Evolutionary conservation across 2,113 vertebrate genomes (phyloP).

Genomic region (Picathartes gymnocephalus): DNA sequence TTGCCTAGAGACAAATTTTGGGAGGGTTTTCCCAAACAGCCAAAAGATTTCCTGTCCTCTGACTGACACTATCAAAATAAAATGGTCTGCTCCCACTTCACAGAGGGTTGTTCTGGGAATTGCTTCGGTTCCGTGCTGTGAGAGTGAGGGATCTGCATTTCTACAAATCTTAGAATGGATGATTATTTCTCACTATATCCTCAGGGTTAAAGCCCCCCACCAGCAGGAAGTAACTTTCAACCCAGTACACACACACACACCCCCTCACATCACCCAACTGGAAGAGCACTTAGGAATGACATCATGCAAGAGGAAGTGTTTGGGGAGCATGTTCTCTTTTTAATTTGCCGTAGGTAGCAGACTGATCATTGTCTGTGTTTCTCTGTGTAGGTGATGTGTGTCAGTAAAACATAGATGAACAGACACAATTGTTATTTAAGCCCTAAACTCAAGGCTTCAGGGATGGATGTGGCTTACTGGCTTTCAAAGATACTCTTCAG

Average conservation of each 20-base stretch:
- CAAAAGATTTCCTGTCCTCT: not conserved
- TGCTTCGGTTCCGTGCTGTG: not conserved
- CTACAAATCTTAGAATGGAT: not conserved
- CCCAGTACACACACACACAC: fast-evolving
- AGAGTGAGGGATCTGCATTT: not conserved
- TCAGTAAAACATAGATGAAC: not conserved
- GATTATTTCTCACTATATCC: not conserved
- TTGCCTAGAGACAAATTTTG: not conserved
- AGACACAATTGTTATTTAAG: not conserved
- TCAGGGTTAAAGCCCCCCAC: not conserved
- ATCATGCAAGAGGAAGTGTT: fast-evolving
- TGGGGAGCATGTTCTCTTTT: not conserved
- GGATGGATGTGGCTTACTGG: not conserved
- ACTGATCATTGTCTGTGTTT: not conserved
- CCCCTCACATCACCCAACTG: fast-evolving
- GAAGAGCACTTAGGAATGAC: not conserved
- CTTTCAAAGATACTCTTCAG: not conserved
- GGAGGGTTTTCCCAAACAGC: not conserved
- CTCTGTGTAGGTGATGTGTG: not conserved
- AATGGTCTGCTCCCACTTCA: not conserved
- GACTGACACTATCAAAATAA: not conserved
- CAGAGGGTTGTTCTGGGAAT: not conserved
- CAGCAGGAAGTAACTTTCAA: not conserved
- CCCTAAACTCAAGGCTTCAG: not conserved
- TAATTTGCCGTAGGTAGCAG: not conserved